Base-by-base conservation (phyloP, 2,888 invertebrate species). In the Amblyjoppa proteus region DNA sequence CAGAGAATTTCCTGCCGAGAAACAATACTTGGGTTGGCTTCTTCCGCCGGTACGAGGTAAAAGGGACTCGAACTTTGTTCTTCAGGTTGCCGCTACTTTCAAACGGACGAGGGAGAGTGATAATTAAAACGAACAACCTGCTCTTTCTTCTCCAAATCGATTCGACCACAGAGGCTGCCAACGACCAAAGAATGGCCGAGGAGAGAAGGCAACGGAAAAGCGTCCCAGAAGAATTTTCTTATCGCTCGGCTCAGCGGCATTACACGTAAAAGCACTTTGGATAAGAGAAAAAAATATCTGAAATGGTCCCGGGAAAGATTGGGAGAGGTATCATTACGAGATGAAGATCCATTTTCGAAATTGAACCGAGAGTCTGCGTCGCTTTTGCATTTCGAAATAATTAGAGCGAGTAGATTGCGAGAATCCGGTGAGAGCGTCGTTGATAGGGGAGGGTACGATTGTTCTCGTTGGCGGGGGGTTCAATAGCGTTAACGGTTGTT, bases 291-390 rank as follows among this genome's bases (percentile, higher is more conserved):
- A 64, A 69, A 31, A 45, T 51, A 61, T 11, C 58, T 58, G 25
- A 58, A 58, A 70, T 51, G 56, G 25, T 34, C 49, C 11, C 13
- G 53, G 6, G 13, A 28, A 20, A 49, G 64, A 31, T 75, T 31
- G 31, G 53, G 5, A 38, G 25, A 66, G 51, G 25, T 70, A 83
- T 83, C 69, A 79, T 75, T 51, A 79, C 61, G 74, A 74, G 70
- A 83, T 83, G 75, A 70, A 79, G 51, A 79, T 64, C 75, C 83
- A 83, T 79, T 79, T 61, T 71, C 16, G 16, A 75, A 79, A 83
- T 83, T 79, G 75, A 75, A 66, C 64, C 34, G 49, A 75, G 79
- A 61, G 31, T 1, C 66, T 25, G 25, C 31, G 53, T 58, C 58
- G 38, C 45, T 38, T 70, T 49, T 53, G 25, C 69, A 34, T 74